phyloP scores from a whole-genome alignment of 2,888 invertebrate species.

The Drepana falcataria region DNA sequence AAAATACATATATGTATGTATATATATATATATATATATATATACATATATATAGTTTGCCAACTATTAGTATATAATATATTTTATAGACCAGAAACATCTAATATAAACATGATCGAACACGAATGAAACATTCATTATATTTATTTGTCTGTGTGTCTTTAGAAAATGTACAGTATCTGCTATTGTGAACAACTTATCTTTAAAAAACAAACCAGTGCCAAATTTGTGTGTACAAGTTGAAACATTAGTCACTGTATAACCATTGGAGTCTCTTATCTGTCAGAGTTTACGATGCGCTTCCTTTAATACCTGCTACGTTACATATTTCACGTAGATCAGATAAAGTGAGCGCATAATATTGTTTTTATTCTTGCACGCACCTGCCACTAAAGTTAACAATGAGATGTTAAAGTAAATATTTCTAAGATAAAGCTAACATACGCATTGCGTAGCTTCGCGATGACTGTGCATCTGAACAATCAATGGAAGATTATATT shows the following conservation, averaged over 20 bases:
- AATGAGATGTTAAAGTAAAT: constrained; percentile 49
- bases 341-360: constrained; percentile 31
- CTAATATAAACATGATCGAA: too few relatives aligned
- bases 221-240: constrained; percentile 6
- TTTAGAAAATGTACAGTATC: neutral
- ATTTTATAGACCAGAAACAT: too few relatives aligned
- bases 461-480: constrained; percentile 57
- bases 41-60: too few relatives aligned
- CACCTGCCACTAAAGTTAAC: constrained; percentile 50
- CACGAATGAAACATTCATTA: too few relatives aligned
- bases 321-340: constrained; percentile 48
- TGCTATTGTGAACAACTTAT: neutral
- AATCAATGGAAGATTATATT: constrained; percentile 53
- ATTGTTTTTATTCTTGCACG: constrained; percentile 41
- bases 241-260: constrained; percentile 23
- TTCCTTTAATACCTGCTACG: constrained; percentile 42
- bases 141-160: neutral
- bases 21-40: too few relatives aligned
- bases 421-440: constrained; percentile 43
- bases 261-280: constrained; percentile 22
- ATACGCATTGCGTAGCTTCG: constrained; percentile 36
- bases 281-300: constrained; percentile 21
- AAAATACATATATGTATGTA: too few relatives aligned
- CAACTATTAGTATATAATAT: too few relatives aligned
- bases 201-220: constrained; percentile 3